phyloP scores from a whole-genome alignment of 2,113 vertebrate genomes.

The Macaca fascicularis region DNA sequence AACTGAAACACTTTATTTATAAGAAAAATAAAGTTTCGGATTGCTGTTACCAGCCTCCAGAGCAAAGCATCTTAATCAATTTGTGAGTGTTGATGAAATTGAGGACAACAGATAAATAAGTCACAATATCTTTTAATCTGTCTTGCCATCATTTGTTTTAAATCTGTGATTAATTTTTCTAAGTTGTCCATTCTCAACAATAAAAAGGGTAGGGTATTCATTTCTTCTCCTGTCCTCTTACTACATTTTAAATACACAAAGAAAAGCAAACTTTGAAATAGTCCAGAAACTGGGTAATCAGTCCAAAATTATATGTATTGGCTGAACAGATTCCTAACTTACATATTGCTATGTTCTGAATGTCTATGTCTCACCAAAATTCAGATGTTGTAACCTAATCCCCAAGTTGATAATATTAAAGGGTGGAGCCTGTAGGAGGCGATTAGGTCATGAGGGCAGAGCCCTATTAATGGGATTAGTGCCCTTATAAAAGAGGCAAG shows the following conservation, averaged over 20 bases:
- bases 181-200: background rate
- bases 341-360: background rate
- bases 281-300: background rate
- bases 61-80: background rate
- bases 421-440: background rate
- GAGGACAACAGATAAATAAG: background rate
- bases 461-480: background rate
- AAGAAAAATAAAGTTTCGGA: background rate
- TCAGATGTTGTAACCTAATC: background rate
- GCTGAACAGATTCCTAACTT: background rate
- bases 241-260: background rate
- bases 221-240: background rate
- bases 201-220: background rate
- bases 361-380: background rate
- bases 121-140: background rate
- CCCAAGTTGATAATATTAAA: background rate
- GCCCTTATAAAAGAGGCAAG: background rate
- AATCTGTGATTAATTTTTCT: background rate
- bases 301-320: background rate
- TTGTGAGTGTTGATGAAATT: background rate
- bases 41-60: no score
- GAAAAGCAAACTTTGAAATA: background rate
- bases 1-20: background rate
- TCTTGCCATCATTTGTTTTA: background rate
- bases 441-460: background rate